Conservation (phyloP, 2,888 invertebrate genomes). For the Leptogaster cylindrica region DNA sequence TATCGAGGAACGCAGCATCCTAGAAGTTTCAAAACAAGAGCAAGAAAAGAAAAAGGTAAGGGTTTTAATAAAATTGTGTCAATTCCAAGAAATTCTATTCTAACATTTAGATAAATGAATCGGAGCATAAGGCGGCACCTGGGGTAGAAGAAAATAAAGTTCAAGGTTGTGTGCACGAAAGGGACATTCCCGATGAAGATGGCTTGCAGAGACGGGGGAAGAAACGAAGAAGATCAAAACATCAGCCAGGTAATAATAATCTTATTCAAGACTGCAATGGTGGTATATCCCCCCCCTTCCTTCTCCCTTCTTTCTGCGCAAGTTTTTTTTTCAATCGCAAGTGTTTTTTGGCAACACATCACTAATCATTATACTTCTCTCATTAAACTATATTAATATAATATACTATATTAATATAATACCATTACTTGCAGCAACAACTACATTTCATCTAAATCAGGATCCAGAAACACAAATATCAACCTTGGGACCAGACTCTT, state of each 20-base stretch:
- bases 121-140: no score
- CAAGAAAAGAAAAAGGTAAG: constrained; percentile 21
- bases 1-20: not conserved
- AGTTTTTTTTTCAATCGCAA: no score
- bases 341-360: no score
- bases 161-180: constrained; percentile 59
- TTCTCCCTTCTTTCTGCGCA: no score
- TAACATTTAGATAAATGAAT: no score
- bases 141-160: constrained; percentile 28
- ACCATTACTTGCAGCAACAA: constrained; percentile 23
- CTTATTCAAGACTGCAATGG: no score
- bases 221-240: constrained; percentile 62
- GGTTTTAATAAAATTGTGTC: not conserved
- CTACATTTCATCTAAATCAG: constrained; percentile 58
- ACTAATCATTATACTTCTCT: no score
- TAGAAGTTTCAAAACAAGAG: not conserved
- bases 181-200: constrained; percentile 55
- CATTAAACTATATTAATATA: not conserved
- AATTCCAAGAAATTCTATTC: not conserved
- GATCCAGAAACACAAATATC: constrained; percentile 78
- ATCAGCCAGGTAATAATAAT: constrained; percentile 49
- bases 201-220: constrained; percentile 67
- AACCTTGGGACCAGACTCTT: constrained; percentile 70
- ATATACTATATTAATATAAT: not conserved
- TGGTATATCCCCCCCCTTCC: no score